Evolutionary conservation across 2,113 vertebrate species (phyloP).

Genomic region (Bucco capensis): DNA sequence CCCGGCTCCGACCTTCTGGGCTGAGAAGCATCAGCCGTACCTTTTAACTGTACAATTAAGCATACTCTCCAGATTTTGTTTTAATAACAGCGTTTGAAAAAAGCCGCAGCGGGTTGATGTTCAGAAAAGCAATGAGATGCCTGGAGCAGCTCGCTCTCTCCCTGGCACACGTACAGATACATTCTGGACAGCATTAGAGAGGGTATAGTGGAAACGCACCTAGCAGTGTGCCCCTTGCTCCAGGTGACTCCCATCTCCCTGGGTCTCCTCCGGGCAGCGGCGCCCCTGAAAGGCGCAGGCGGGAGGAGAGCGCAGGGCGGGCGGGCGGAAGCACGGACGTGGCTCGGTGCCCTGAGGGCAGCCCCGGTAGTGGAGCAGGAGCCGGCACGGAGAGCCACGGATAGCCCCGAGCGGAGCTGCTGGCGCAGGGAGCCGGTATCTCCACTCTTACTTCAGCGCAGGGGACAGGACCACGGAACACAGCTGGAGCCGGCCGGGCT

Average conservation of each 20-base stretch:
- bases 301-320: background rate
- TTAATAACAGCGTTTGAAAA: background rate
- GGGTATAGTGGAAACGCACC: rapidly evolving
- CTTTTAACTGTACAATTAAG: constrained; percentile 20
- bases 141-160: background rate
- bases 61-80: constrained; percentile 4
- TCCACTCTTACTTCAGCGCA: background rate
- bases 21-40: background rate
- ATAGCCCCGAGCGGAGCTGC: background rate
- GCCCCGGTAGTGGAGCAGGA: background rate
- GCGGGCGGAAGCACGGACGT: no score
- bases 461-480: rapidly evolving
- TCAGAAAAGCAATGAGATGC: background rate
- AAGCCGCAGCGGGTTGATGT: background rate
- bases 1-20: background rate
- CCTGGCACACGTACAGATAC: background rate
- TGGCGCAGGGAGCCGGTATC: background rate
- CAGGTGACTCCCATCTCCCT: background rate
- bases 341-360: background rate
- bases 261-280: background rate
- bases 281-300: background rate
- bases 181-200: background rate
- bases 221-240: background rate
- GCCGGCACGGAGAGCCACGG: background rate
- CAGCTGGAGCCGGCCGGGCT: background rate